Evolutionary conservation across 2,113 vertebrate genomes (phyloP).

Genomic region (Hystrix cristata): DNA sequence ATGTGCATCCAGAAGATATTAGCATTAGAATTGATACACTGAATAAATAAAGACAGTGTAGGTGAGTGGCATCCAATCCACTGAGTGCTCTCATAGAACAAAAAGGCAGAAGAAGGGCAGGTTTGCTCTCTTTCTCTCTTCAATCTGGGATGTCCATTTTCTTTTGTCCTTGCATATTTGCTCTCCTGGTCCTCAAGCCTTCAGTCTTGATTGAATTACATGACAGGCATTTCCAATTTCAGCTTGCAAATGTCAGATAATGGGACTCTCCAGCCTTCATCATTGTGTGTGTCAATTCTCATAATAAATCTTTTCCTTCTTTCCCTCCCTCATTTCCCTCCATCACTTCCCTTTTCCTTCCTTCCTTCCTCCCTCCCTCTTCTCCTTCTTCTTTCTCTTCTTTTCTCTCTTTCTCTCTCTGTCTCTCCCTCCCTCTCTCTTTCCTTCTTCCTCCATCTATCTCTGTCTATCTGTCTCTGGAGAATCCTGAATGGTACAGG

Average conservation of each 20-base stretch:
- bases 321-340: too few relatives aligned
- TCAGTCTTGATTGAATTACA: too few relatives aligned
- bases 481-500: not conserved
- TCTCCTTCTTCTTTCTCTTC: accelerated
- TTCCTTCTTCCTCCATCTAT: not conserved
- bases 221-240: too few relatives aligned
- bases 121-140: too few relatives aligned
- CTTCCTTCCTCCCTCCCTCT: too few relatives aligned
- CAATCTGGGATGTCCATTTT: not conserved
- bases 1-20: not conserved
- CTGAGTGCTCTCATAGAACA: too few relatives aligned
- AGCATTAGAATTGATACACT: not conserved
- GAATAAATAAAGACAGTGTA: not conserved
- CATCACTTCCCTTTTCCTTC: too few relatives aligned
- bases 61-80: not conserved
- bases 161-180: too few relatives aligned
- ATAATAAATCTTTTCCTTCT: too few relatives aligned
- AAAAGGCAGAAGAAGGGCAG: too few relatives aligned
- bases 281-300: not conserved
- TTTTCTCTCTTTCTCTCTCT: too few relatives aligned
- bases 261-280: not conserved
- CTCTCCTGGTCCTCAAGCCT: too few relatives aligned
- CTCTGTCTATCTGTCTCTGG: not conserved
- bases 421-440: not conserved
- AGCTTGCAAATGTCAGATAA: not conserved